These are phyloP conservation scores for Paradoxurus hermaphroditus DNA, from an alignment of 2,113 vertebrate genomes.

Conservation along the genomic window DNA sequence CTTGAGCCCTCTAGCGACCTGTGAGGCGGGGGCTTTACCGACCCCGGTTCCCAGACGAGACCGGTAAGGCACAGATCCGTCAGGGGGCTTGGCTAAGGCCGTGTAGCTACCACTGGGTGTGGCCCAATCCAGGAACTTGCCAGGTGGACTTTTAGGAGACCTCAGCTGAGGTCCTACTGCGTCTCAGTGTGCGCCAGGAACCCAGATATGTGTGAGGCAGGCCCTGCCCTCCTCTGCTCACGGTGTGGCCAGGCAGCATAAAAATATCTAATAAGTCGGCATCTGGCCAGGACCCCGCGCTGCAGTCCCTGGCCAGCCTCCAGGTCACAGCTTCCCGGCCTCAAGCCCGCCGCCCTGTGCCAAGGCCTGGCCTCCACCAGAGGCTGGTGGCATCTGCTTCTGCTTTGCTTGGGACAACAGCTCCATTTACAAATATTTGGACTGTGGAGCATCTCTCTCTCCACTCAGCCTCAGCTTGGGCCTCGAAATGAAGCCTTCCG, in stretches of 20 bases:
- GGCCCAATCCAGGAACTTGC: neutral
- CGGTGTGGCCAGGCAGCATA: neutral
- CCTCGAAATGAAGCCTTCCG: slow-evolving; percentile 60
- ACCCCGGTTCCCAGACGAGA: neutral
- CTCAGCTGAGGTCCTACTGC: fast-evolving
- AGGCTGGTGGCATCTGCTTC: slow-evolving; percentile 76
- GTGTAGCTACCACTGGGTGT: neutral
- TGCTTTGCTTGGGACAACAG: slow-evolving; percentile 77
- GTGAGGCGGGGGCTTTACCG: neutral
- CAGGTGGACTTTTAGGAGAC: neutral
- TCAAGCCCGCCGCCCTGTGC: neutral
- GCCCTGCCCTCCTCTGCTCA: neutral
- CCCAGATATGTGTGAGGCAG: neutral
- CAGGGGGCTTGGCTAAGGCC: too few relatives aligned
- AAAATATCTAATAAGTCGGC: neutral
- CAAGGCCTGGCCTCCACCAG: neutral
- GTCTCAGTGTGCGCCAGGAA: neutral
- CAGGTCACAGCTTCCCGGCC: neutral
- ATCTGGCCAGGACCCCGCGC: neutral
- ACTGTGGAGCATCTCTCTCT: slow-evolving; percentile 60
- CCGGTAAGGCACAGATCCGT: neutral
- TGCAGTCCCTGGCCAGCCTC: neutral
- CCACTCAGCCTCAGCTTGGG: slow-evolving; percentile 63
- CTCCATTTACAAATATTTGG: slow-evolving; percentile 80
- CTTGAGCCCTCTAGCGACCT: neutral